These are phyloP conservation scores for Prionailurus bengalensis DNA, from an alignment of 2,113 vertebrate genomes.

Conservation along the genomic window DNA sequence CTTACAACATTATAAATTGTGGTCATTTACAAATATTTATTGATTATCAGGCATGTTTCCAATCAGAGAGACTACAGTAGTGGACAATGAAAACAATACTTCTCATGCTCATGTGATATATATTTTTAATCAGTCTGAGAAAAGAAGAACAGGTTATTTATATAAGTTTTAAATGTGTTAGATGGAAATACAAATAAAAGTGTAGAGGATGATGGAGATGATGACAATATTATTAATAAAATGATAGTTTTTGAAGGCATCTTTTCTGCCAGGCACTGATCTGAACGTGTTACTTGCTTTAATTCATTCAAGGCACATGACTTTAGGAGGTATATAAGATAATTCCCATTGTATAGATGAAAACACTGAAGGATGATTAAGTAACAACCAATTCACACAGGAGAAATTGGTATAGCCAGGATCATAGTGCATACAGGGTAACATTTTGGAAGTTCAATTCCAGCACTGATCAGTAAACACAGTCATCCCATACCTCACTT, in stretches of 20 bases:
- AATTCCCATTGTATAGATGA: background rate
- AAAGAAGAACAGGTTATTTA: background rate
- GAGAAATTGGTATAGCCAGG: background rate
- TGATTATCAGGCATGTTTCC: background rate
- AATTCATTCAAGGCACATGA: background rate
- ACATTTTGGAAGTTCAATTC: background rate
- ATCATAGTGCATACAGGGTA: background rate
- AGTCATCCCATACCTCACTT: background rate
- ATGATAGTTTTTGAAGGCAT: background rate
- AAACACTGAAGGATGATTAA: background rate
- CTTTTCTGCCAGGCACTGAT: background rate
- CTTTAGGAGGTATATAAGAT: background rate
- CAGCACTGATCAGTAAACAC: background rate
- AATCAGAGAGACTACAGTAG: too few relatives aligned
- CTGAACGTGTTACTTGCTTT: background rate
- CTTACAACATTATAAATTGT: background rate
- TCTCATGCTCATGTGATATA: background rate
- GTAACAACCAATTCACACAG: background rate
- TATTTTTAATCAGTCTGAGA: background rate
- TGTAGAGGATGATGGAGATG: background rate
- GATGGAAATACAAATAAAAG: background rate
- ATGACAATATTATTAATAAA: background rate
- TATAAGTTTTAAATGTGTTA: background rate
- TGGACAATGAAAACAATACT: background rate
- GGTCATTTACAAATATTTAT: background rate